Evolutionary conservation across 2,888 invertebrate genomes (phyloP).

Genomic region (Pandemis heparana): DNA sequence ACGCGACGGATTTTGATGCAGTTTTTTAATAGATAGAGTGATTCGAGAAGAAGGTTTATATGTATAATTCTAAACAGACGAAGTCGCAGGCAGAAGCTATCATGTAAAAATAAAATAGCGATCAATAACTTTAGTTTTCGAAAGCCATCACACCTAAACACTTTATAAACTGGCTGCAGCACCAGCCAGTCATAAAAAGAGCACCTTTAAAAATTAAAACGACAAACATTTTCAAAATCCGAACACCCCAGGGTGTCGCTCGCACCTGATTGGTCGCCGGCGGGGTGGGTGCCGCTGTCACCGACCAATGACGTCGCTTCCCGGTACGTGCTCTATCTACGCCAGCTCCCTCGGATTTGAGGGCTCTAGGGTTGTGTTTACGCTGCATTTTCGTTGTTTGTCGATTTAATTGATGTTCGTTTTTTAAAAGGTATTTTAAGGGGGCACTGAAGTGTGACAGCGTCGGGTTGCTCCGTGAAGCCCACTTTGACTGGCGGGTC

Average conservation of each 20-base stretch:
- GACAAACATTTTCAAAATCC: conserved; percentile 44
- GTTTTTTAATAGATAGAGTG: no score
- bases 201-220: conserved; percentile 44
- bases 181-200: conserved; percentile 37
- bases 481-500: conserved; percentile 17
- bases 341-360: conserved; percentile 64
- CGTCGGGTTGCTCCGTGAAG: conserved; percentile 18
- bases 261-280: conserved; percentile 56
- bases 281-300: conserved; percentile 53
- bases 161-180: not conserved
- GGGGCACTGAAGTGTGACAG: conserved; percentile 40
- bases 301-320: conserved; percentile 58
- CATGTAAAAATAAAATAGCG: no score
- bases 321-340: conserved; percentile 70
- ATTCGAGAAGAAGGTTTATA: no score
- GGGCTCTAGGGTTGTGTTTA: conserved; percentile 78
- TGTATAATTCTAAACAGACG: no score
- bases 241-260: conserved; percentile 54
- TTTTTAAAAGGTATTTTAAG: conserved; percentile 39
- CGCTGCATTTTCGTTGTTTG: conserved; percentile 82
- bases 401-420: conserved; percentile 74
- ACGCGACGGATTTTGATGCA: no score
- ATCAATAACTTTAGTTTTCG: not conserved
- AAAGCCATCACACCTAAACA: not conserved
- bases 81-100: no score